These are phyloP conservation scores for Monopterus albus DNA, from an alignment of 2,113 vertebrate genomes.

Conservation along the genomic window DNA sequence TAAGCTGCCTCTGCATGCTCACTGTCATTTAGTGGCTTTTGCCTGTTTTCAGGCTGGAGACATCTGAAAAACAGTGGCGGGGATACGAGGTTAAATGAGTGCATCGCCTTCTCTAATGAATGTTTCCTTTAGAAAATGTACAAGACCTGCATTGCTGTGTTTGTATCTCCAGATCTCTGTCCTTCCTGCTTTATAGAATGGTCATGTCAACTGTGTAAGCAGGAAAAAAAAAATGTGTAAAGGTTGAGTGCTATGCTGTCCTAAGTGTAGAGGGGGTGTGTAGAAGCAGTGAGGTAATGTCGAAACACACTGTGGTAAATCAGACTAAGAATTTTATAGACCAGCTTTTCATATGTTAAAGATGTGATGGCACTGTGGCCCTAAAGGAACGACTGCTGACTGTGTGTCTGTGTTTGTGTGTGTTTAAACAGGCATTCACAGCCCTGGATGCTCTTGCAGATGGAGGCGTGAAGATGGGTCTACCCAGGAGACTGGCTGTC, in stretches of 20 bases:
- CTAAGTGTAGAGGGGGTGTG: no score
- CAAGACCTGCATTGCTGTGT: background rate
- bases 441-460: constrained; percentile 95
- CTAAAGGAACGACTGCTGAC: background rate
- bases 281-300: background rate
- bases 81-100: background rate
- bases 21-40: no score
- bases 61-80: background rate
- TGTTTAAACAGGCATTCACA: constrained; percentile 90
- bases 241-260: no score
- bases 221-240: constrained; percentile 4
- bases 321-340: background rate
- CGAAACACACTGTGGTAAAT: background rate
- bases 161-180: constrained; percentile 1
- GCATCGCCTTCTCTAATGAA: background rate
- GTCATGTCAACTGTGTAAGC: background rate
- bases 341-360: background rate
- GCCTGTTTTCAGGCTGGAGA: background rate
- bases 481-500: constrained; percentile 92
- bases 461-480: constrained; percentile 98
- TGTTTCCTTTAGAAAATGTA: background rate
- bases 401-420: constrained; percentile 18
- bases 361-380: background rate
- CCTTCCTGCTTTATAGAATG: constrained; percentile 9
- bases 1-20: no score